phyloP scores from a whole-genome alignment of 2,888 invertebrate genomes.

The Lypha dubia region DNA sequence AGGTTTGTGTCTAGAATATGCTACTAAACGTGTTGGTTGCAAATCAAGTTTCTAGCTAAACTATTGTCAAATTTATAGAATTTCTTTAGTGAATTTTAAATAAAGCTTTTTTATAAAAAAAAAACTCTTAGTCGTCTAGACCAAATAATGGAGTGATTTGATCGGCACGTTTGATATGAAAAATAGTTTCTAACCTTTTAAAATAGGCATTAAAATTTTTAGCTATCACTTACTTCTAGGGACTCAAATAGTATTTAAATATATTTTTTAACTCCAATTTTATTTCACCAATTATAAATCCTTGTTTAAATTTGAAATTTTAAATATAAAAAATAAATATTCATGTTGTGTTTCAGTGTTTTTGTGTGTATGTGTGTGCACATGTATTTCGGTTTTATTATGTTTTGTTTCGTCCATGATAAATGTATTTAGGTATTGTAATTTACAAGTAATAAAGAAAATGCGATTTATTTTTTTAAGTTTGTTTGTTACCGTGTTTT shows the following conservation, averaged over 20 bases:
- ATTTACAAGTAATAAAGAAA: conserved; percentile 64
- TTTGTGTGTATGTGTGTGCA: conserved; percentile 1
- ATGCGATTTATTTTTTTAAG: conserved; percentile 23
- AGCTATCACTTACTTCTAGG: no score
- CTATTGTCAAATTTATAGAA: no score
- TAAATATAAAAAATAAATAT: background rate
- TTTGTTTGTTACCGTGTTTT: background rate
- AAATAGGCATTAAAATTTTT: no score
- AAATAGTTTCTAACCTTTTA: no score
- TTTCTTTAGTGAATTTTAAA: no score
- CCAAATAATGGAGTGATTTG: no score
- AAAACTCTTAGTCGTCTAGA: no score
- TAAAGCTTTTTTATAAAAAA: no score
- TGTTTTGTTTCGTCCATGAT: conserved; percentile 61
- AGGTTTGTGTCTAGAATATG: no score
- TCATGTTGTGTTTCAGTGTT: background rate
- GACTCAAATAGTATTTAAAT: conserved; percentile 2
- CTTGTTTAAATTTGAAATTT: conserved; percentile 40
- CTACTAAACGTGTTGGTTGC: no score
- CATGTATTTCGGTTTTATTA: background rate
- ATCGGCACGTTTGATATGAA: no score
- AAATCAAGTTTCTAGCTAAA: no score
- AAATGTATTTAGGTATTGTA: conserved; percentile 64
- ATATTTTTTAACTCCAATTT: background rate
- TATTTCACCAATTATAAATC: background rate